Evolutionary conservation across 2,797 vertebrate genomes (phyloP), one percentile per base, ranked within the genome.

Genomic region (Loris lydekkerianus): DNA sequence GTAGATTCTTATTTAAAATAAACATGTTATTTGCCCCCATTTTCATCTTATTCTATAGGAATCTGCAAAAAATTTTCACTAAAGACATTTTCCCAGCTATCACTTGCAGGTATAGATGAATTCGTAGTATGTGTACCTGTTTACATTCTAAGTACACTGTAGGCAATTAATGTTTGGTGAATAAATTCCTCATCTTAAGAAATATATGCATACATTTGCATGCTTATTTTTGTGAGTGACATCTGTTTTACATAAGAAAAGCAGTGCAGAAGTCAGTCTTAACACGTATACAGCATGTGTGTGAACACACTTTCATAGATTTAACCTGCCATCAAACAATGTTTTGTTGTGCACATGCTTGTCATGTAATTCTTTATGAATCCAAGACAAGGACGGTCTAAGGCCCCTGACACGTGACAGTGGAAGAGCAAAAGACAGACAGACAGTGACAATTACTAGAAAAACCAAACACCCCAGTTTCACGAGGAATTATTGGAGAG

Each of bases 1-100:
- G 94, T 80, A 73, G 95, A 96, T 85, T 58, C 49, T 92, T 46
- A 90, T 76, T 84, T 92, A 78, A 81, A 89, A 92, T 14, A 72
- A 46, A 37, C 4, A 37, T 27, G 3, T 17, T 43, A 46, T 61
- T 94, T 46, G 43, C 70, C 34, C 34, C 43, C n/a, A 75, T 65
- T 72, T 88, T 69, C 63, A 78, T 37, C 58, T 81, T n/a, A 53
- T 69, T 91, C 60, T 78, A 15, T 8, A 46, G 13, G 80, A 63
- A 92, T 87, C n/a, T 49, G 46, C 34, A 13, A 63, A 85, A 31
- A 82, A 60, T 81, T 89, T 88, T 78, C 82, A 77, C 34, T 34
- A 46, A 81, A 92, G 67, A 77, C 20, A 21, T 65, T 90, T 93
- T 46, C 2, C 40, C 18, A 90, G 76, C 46, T 80, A 31, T 70